phyloP scores from a whole-genome alignment of 2,797 vertebrate species.

The Sebastes ruberrimus region DNA sequence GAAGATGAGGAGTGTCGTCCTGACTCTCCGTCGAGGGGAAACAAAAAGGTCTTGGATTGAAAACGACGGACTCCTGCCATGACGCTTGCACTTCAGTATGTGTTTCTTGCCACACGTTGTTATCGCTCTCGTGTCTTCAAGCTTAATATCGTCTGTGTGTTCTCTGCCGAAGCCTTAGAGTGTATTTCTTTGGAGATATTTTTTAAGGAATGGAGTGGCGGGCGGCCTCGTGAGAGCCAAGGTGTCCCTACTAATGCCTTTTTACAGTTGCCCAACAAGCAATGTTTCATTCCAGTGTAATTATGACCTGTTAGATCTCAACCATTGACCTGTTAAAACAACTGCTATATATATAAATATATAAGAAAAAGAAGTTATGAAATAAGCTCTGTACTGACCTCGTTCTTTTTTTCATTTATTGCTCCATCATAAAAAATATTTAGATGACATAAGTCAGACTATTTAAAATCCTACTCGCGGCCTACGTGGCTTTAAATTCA shows the following conservation, averaged over 20 bases:
- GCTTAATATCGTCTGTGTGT: slow-evolving; percentile 67
- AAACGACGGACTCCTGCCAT: slow-evolving; percentile 32
- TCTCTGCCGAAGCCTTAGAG: slow-evolving; percentile 69
- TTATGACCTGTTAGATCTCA: slow-evolving; percentile 59
- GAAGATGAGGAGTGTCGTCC: not conserved
- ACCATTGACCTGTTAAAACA: slow-evolving; percentile 53
- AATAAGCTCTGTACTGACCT: slow-evolving; percentile 40
- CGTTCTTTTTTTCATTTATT: slow-evolving; percentile 2
- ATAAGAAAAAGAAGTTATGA: slow-evolving; percentile 56
- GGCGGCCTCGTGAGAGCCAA: slow-evolving; percentile 32
- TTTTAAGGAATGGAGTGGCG: slow-evolving; percentile 54
- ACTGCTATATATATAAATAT: slow-evolving; percentile 70
- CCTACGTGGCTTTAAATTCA: not conserved
- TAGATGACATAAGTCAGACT: too few relatives aligned
- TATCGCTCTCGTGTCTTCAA: slow-evolving; percentile 46
- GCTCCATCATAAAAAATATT: not conserved
- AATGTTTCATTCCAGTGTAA: slow-evolving; percentile 68
- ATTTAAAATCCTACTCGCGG: too few relatives aligned
- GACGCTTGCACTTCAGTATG: slow-evolving; percentile 62
- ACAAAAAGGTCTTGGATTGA: not conserved
- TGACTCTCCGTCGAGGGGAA: not conserved
- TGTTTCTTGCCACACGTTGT: slow-evolving; percentile 40
- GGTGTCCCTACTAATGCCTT: slow-evolving; percentile 60
- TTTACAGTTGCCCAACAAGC: slow-evolving; percentile 58
- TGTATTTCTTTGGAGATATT: slow-evolving; percentile 58